Conservation (phyloP, 2,113 vertebrate genomes). For the Pseudopipra pipra region DNA sequence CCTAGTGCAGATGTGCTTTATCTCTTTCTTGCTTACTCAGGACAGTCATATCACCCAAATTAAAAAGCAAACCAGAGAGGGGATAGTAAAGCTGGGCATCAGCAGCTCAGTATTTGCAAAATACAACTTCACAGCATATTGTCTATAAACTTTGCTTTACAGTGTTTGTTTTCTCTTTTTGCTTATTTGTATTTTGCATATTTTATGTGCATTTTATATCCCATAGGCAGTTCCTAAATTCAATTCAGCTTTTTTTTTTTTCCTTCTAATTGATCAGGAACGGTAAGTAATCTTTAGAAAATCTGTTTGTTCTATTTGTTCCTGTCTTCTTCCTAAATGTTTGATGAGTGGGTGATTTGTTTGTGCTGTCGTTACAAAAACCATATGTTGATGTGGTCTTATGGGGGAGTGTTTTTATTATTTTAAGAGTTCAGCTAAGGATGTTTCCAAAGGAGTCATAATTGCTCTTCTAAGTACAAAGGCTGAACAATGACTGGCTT, state of each 20-base stretch:
- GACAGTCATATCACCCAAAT: neutral
- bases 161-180: neutral
- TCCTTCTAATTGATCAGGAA: constrained; percentile 13
- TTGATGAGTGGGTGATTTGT: constrained; percentile 67
- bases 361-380: constrained; percentile 63
- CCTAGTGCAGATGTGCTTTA: neutral
- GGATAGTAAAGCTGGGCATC: neutral
- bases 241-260: neutral
- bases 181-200: constrained; percentile 19
- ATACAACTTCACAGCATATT: neutral
- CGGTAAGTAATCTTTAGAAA: constrained; percentile 40
- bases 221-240: neutral
- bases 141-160: neutral
- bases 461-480: constrained; percentile 64
- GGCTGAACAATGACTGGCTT: constrained; percentile 65
- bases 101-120: neutral
- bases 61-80: neutral
- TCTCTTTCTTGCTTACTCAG: neutral
- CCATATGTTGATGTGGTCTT: constrained; percentile 64
- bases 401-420: constrained; percentile 66
- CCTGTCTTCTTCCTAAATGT: constrained; percentile 52
- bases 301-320: constrained; percentile 60
- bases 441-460: constrained; percentile 64
- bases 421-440: constrained; percentile 69
- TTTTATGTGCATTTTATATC: neutral